These are phyloP conservation scores for Drosophila punjabiensis DNA, from an alignment of 1,140 invertebrate genomes.

Conservation along the genomic window DNA sequence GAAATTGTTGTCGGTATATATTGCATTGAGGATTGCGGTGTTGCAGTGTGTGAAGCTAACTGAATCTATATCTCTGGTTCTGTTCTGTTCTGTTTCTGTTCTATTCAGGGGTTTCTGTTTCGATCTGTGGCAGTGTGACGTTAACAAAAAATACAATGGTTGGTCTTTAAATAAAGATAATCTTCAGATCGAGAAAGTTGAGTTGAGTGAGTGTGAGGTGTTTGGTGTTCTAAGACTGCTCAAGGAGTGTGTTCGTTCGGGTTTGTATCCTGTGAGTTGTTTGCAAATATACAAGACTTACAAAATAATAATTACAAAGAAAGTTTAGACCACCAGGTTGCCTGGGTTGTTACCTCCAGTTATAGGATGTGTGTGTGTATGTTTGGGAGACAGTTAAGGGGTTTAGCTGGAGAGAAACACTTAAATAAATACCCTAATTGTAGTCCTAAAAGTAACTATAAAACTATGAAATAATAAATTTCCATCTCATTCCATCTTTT, in stretches of 20 bases:
- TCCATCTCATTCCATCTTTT: slow-evolving; percentile 40
- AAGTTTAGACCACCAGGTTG: slow-evolving; percentile 54
- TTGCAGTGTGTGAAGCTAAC: slow-evolving; percentile 43
- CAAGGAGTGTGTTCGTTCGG: slow-evolving; percentile 35
- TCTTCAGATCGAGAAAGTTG: slow-evolving; percentile 30
- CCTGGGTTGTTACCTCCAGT: slow-evolving; percentile 42
- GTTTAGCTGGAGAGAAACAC: slow-evolving; percentile 60
- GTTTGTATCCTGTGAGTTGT: slow-evolving; percentile 36
- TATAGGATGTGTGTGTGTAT: slow-evolving; percentile 56
- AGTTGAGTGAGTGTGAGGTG: slow-evolving; percentile 6
- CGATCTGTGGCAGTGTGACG: slow-evolving; percentile 69
- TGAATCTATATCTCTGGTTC: slow-evolving; percentile 32
- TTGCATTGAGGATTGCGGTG: slow-evolving; percentile 63
- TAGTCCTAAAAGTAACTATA: slow-evolving; percentile 58
- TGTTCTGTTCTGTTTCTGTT: slow-evolving; percentile 19
- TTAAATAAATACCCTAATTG: slow-evolving; percentile 77
- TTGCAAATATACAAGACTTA: slow-evolving; percentile 71
- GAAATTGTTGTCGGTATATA: slow-evolving; percentile 63
- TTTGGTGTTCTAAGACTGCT: slow-evolving; percentile 46
- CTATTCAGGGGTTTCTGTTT: slow-evolving; percentile 13
- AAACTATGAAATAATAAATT: slow-evolving; percentile 75
- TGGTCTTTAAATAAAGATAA: slow-evolving; percentile 37
- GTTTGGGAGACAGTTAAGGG: slow-evolving; percentile 22
- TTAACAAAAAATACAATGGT: slow-evolving; percentile 50
- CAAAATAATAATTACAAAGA: slow-evolving; percentile 77